Conservation (phyloP, 2,113 vertebrate species). For the Anoplopoma fimbria region DNA sequence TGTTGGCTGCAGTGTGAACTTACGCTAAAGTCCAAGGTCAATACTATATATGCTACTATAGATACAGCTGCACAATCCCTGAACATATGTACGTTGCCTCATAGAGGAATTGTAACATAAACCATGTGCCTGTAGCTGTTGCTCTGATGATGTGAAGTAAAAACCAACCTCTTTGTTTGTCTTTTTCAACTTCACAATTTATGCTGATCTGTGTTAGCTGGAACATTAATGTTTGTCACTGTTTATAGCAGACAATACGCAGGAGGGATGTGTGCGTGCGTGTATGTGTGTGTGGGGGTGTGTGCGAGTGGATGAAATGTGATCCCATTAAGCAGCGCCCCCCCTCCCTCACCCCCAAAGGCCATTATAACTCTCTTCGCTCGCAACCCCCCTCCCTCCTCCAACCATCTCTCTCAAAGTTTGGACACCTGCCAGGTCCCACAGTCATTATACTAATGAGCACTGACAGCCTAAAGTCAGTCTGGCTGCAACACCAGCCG, state of each 20-base stretch:
- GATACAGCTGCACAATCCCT: neutral
- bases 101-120: constrained; percentile 17
- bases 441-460: constrained; percentile 78
- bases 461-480: constrained; percentile 73
- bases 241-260: constrained; percentile 33
- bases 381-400: constrained; percentile 15
- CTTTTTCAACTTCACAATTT: constrained; percentile 36
- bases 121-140: constrained; percentile 18
- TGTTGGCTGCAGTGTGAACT: neutral
- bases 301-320: constrained; percentile 51
- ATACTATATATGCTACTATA: neutral
- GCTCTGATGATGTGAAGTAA: constrained; percentile 15
- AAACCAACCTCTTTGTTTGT: constrained; percentile 32
- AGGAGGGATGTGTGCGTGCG: constrained; percentile 15
- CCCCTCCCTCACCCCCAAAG: neutral
- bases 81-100: neutral
- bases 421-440: constrained; percentile 78
- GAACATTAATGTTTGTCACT: constrained; percentile 42
- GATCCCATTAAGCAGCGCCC: constrained; percentile 50
- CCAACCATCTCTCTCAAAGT: constrained; percentile 46
- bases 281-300: constrained; percentile 7
- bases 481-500: constrained; percentile 51
- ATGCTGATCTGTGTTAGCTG: constrained; percentile 38
- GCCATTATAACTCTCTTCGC: constrained; percentile 55
- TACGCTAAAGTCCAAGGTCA: neutral